Evolutionary conservation across 1,140 invertebrate species (phyloP), one percentile per base, ranked within the genome.

Genomic region (Lethrus apterus): DNA sequence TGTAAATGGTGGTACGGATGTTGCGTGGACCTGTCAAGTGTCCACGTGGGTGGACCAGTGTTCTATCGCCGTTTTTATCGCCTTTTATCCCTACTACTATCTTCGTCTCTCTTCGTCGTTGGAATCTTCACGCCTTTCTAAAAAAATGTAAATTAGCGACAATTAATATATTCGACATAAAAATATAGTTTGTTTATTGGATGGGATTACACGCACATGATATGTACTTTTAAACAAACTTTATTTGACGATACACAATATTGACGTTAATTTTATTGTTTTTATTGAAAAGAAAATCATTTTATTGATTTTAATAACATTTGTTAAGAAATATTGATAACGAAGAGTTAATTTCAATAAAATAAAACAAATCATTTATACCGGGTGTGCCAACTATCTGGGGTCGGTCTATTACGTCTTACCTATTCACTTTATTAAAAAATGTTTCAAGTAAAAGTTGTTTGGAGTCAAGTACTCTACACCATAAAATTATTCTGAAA

Each of bases 41-140:
- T 46, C 54, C 61, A 63, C 62, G 62, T 64, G 62, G 62, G 62
- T 64, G 62, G 60, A 64, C 57, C 58, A 59, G 60, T 53, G 53
- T 57, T 52, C 51, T 51, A 46, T 48, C 47, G 44, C 19, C 21
- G 41, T 48, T 34, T 45, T 34, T 45, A 38, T 21, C 36, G 35
- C 30, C n/a, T 41, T 17, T 32, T 30, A 32, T 45, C 46, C 34
- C 32, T 19, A 31, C 26, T 11, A 42, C 19, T 18, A 32, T 41
- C 43, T 17, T 29, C 44, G 26, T 43, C 29, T 26, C 40, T 2
- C 31, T 8, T 33, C 10, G 10, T 31, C 30, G 11, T 34, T 40
- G 15, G 47, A 40, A 50, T 57, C 50, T 57, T 57, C 55, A 52
- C 55, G 52, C 55, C 55, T 57, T 55, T 46, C 48, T 44, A 33